Percentiles rank a stretch among this genome's conserved stretches.
Conservation (phyloP, 2,888 invertebrate species). For the Lasioglossum zephyrum region DNA sequence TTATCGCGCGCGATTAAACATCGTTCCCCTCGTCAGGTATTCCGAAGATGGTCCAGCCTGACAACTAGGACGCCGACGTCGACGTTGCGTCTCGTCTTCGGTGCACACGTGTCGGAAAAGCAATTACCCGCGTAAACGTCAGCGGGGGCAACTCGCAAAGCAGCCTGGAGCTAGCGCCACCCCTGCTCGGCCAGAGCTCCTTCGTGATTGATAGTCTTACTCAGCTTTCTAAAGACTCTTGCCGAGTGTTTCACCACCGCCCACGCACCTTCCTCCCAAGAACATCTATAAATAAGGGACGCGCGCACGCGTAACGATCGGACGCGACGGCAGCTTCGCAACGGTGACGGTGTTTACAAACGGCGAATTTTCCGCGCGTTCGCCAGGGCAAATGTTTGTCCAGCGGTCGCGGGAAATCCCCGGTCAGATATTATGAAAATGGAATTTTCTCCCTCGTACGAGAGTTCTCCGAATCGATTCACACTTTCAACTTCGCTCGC, state of each 20-base stretch:
- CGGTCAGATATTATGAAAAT: slow-evolving; percentile 53
- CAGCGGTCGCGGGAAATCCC: not conserved
- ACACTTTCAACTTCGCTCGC: slow-evolving; percentile 23
- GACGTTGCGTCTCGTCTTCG: not conserved
- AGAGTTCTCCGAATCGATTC: slow-evolving; percentile 33
- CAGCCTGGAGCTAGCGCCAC: slow-evolving; percentile 27
- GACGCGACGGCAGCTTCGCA: slow-evolving; percentile 37
- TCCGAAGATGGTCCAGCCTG: slow-evolving; percentile 42
- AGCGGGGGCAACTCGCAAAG: slow-evolving; percentile 37
- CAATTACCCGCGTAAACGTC: slow-evolving; percentile 66
- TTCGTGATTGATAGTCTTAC: slow-evolving; percentile 61
- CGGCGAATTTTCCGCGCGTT: slow-evolving; percentile 34
- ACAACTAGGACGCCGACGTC: not conserved
- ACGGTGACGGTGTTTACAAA: slow-evolving; percentile 42
- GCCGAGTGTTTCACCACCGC: slow-evolving; percentile 31
- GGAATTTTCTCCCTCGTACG: slow-evolving; percentile 31
- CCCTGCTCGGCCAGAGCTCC: slow-evolving; percentile 30
- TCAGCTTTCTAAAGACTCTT: slow-evolving; percentile 25
- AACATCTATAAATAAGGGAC: slow-evolving; percentile 37
- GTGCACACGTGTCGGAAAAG: slow-evolving; percentile 56
- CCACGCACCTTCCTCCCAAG: not conserved
- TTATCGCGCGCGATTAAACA: slow-evolving; percentile 43
- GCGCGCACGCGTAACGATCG: slow-evolving; percentile 33
- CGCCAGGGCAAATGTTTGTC: slow-evolving; percentile 54
- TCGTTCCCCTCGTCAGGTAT: slow-evolving; percentile 33